Evolutionary conservation across 2,797 vertebrate species (phyloP), one percentile per base, ranked within the genome.

Genomic region (Danio albolineatus): DNA sequence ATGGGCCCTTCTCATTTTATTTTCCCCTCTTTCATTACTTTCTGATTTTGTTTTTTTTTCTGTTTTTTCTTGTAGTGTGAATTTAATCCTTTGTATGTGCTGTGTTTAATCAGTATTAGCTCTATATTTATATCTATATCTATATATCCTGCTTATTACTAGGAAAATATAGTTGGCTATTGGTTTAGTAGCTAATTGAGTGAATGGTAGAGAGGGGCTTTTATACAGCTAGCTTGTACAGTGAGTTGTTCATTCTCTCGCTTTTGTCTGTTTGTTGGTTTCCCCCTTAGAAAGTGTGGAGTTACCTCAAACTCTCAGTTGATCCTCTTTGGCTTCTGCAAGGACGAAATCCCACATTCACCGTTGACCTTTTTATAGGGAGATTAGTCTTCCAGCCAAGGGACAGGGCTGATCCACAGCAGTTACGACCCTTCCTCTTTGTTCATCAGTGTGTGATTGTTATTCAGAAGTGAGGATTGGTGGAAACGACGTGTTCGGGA

Each of bases 81-180:
- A 93, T 95, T 95, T 95, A 95, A 95, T 93, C 92, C 91, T 92
- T 94, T 95, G 80, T 90, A 89, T 92, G 95, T 95, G 94, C 93
- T 91, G 92, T 95, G 95, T 96, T 95, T 95, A 96, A 94, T 95
- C 95, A 95, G 94, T 96, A 96, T 96, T 95, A 95, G 95, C 94
- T 95, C 93, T 95, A 92, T 95, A 95, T 94, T 94, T 94, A 92
- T 94, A 94, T 92, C 91, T 90, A 62, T 79, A 93, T 94, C 92
- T 96, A 93, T 89, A 88, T 95, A 94, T 95, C 95, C 95, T 97
- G 96, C 95, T 96, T 96, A 93, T 94, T 92, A 92, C 92, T 94
- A 93, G 93, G 95, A 94, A 93, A 94, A 94, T 92, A 91, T 93
- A 94, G 92, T 95, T 87, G 83, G 92, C 91, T 95, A 95, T 95